Percentiles rank a stretch among this genome's conserved stretches.
Conservation (phyloP, 2,797 vertebrate genomes). For the Odontamblyopus lacepedii region DNA sequence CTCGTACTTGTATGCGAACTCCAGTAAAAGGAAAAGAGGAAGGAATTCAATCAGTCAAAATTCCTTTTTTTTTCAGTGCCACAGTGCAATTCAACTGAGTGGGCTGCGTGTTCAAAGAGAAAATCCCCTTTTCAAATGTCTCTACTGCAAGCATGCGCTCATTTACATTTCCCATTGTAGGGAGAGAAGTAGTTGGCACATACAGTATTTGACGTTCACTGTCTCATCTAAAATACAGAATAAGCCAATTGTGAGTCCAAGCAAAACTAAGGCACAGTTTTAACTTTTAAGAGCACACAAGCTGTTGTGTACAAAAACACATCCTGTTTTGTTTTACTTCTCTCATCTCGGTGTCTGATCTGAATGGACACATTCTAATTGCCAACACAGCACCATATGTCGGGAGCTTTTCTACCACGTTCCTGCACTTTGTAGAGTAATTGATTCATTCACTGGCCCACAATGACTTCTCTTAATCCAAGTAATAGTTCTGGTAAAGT, state of each 20-base stretch:
- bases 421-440: constrained; percentile 69
- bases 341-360: constrained; percentile 73
- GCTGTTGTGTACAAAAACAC: constrained; percentile 63
- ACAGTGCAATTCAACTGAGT: constrained; percentile 71
- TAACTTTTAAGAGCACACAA: constrained; percentile 72
- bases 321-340: constrained; percentile 37
- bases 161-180: constrained; percentile 75
- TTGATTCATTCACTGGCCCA: constrained; percentile 71
- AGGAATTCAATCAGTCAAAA: constrained; percentile 78
- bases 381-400: constrained; percentile 74
- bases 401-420: constrained; percentile 67
- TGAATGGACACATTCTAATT: constrained; percentile 77
- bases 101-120: constrained; percentile 68
- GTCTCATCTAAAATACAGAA: constrained; percentile 54
- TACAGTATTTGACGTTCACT: constrained; percentile 42
- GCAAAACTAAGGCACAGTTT: constrained; percentile 54
- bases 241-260: constrained; percentile 65
- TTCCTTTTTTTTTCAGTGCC: constrained; percentile 75
- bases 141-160: constrained; percentile 57
- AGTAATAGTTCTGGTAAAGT: constrained; percentile 14
- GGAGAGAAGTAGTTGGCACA: constrained; percentile 58
- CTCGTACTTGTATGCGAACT: constrained; percentile 67
- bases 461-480: constrained; percentile 61
- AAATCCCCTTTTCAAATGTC: constrained; percentile 68
- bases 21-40: constrained; percentile 60